Conservation (phyloP, 2,888 invertebrate genomes). For the Calephelis perditalis region DNA sequence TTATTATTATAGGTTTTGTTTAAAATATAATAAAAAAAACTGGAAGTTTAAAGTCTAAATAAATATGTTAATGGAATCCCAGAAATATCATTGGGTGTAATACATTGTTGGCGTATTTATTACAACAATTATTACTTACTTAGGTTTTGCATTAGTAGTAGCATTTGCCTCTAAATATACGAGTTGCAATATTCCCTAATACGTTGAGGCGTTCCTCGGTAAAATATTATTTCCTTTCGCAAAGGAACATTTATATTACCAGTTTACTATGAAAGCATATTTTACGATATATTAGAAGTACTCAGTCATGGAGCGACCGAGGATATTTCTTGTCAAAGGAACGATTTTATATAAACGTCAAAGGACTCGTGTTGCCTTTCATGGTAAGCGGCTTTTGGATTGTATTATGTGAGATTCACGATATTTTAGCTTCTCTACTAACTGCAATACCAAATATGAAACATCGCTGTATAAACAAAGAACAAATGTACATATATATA, state of each 20-base stretch:
- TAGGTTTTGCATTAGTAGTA: neutral
- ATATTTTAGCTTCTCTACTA: conserved; percentile 12
- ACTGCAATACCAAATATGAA: neutral
- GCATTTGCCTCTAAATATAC: neutral
- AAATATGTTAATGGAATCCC: too few relatives aligned
- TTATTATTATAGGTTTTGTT: too few relatives aligned
- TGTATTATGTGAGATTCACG: conserved; percentile 36
- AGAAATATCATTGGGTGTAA: too few relatives aligned
- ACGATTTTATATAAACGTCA: conserved; percentile 41
- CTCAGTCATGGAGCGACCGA: conserved; percentile 41
- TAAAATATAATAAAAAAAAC: too few relatives aligned
- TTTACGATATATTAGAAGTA: conserved; percentile 40
- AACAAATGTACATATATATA: neutral
- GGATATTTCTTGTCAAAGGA: conserved; percentile 47
- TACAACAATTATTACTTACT: neutral
- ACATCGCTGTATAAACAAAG: neutral
- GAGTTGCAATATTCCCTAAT: neutral
- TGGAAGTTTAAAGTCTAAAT: too few relatives aligned
- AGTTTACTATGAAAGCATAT: conserved; percentile 11
- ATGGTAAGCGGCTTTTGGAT: conserved; percentile 38
- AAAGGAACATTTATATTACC: conserved; percentile 4
- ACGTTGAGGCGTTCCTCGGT: neutral
- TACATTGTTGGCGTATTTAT: neutral
- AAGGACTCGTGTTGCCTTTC: conserved; percentile 34
- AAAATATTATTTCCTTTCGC: conserved; percentile 4